Conservation (phyloP, 2,888 invertebrate genomes). For the Pachycephus smyrnensis region DNA sequence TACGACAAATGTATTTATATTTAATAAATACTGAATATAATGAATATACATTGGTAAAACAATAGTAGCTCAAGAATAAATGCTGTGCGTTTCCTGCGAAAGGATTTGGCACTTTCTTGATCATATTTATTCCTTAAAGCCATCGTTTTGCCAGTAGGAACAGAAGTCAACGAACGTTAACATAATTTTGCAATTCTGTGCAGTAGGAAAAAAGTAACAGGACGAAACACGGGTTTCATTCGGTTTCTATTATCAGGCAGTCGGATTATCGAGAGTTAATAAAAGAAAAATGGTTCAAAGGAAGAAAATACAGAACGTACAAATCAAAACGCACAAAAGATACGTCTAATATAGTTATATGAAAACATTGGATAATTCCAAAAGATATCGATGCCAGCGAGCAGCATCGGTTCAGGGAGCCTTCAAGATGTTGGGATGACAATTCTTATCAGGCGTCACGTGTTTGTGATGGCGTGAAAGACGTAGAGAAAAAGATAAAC, state of each 20-base stretch:
- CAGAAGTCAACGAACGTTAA: too few relatives aligned
- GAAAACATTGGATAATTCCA: neutral
- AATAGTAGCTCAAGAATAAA: constrained; percentile 46
- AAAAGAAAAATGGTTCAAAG: too few relatives aligned
- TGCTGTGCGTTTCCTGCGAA: constrained; percentile 46
- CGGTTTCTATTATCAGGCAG: too few relatives aligned
- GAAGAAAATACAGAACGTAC: neutral
- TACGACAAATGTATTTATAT: constrained; percentile 51
- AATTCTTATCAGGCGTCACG: constrained; percentile 14
- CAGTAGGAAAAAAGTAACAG: too few relatives aligned
- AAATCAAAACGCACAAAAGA: neutral
- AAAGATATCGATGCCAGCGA: neutral
- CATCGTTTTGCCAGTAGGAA: too few relatives aligned
- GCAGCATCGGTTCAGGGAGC: neutral
- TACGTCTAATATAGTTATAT: neutral
- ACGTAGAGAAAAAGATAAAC: constrained; percentile 12
- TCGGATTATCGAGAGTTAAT: too few relatives aligned
- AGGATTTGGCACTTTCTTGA: neutral
- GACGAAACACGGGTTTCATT: too few relatives aligned
- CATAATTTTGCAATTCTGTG: too few relatives aligned
- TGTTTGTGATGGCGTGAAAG: constrained; percentile 2
- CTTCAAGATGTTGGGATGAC: neutral
- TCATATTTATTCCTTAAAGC: too few relatives aligned
- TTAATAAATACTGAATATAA: constrained; percentile 46
- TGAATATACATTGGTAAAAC: constrained; percentile 24